A percentile compares a stretch with the other conserved stretches of the same genome.
Conservation (phyloP, 2,797 vertebrate species). For the Hyperoplus lanceolatus region DNA sequence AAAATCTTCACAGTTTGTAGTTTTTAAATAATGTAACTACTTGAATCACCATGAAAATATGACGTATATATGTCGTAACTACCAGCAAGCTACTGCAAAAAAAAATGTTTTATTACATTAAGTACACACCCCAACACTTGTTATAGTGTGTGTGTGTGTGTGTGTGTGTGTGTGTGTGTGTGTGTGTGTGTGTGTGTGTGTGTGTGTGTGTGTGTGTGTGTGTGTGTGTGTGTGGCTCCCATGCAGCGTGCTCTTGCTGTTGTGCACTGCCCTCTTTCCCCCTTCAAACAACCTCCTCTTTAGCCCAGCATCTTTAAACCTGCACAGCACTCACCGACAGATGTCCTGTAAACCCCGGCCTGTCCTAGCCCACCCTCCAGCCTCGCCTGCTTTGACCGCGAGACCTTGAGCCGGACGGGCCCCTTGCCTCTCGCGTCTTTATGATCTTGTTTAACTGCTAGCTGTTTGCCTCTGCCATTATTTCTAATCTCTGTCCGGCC, state of each 20-base stretch:
- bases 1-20: no score
- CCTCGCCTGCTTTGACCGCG: conserved; percentile 65
- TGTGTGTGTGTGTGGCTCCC: conserved; percentile 64
- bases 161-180: neutral
- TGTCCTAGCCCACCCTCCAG: conserved; percentile 21
- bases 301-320: conserved; percentile 77
- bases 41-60: no score
- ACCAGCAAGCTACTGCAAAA: no score
- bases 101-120: no score
- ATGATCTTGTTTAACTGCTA: conserved; percentile 78
- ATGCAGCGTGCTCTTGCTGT: conserved; percentile 44
- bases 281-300: conserved; percentile 38
- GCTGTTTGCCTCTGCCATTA: conserved; percentile 77
- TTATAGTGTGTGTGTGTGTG: neutral
- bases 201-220: conserved; percentile 21
- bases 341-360: conserved; percentile 75
- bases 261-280: conserved; percentile 32
- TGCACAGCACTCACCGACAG: conserved; percentile 62
- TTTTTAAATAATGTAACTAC: no score
- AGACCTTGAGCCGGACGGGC: conserved; percentile 82
- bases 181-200: conserved; percentile 27
- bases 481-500: conserved; percentile 77
- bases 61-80: no score
- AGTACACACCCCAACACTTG: no score
- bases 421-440: conserved; percentile 80